Percentiles rank a stretch among this genome's conserved stretches.
Evolutionary conservation across 2,113 vertebrate species (phyloP).

Genomic region (Tringa solitaria): DNA sequence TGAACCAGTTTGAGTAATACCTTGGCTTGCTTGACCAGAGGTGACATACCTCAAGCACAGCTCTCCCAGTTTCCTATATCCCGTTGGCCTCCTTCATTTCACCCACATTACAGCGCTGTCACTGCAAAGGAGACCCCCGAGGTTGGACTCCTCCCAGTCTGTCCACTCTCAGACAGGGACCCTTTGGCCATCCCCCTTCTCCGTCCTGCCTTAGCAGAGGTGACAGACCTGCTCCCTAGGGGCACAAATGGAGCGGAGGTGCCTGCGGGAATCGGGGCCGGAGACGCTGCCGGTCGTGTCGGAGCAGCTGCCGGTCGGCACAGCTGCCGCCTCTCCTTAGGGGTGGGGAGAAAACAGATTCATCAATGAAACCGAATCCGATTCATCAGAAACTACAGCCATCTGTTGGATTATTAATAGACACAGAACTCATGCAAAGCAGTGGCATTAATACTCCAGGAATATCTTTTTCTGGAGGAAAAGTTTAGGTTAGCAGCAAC

Average conservation of each 20-base stretch:
- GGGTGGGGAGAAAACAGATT: neutral
- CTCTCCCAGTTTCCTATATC: accelerated
- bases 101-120: neutral
- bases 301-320: neutral
- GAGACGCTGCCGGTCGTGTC: neutral
- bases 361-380: neutral
- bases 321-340: conserved; percentile 2
- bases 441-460: neutral
- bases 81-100: accelerated
- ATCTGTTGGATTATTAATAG: conserved; percentile 54
- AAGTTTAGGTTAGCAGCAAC: neutral
- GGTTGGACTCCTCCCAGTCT: neutral
- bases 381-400: conserved; percentile 3
- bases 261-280: neutral
- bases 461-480: neutral
- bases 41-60: neutral
- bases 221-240: accelerated
- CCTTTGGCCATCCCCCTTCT: neutral
- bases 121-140: neutral
- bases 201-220: neutral
- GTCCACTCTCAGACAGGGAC: accelerated
- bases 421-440: neutral
- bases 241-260: neutral
- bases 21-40: accelerated
- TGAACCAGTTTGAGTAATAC: neutral